Base-by-base conservation (phyloP, 2,797 vertebrate species). In the Odontamblyopus rebecca region DNA sequence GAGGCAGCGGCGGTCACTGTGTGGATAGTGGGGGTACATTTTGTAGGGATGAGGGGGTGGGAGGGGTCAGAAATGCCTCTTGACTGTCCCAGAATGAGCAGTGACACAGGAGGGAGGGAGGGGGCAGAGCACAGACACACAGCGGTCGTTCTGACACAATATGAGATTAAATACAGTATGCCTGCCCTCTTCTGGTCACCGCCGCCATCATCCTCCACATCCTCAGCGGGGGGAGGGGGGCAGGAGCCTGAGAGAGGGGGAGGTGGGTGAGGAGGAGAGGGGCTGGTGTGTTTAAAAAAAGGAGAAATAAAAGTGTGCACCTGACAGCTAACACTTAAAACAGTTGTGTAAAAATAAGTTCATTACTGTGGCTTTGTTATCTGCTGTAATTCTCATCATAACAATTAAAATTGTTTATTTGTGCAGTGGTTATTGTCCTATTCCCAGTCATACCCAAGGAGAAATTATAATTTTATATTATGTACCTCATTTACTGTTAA, bases 111-210 rank as follows among this genome's bases (percentile, higher is more conserved):
- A 38, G 66, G 54, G 48, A 38, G 1, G 30, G 18, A 60, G 30
- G 65, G 18, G 54, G 62, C 29, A 41, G 48, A 72, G 29, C 38
- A 57, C 51, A 63, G 68, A 60, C 27, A 54, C 53, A 48, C 48
- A 41, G 27, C 38, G 32, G 23, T 68, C 88, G 77, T 48, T 85
- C 86, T 88, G 75, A 90, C 75, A 30, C 83, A 70, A 91, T 84
- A 88, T 82, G 82, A 88, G 86, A 90, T 92, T 92, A 92, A 94
- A 93, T 92, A 95, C 89, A 92, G 91, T 94, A 93, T 94, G 93
- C 86, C 94, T 95, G 95, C 94, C 95, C 94, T 94, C 95, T 96
- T 94, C 95, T 95, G 95, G 95, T 92, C 93, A 91, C 70, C 69
- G 86, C 64, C 15, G 80, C 86, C 87, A 85, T 81, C 83, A 91